phyloP scores from a whole-genome alignment of 2,888 invertebrate species.

The Hypena proboscidalis region DNA sequence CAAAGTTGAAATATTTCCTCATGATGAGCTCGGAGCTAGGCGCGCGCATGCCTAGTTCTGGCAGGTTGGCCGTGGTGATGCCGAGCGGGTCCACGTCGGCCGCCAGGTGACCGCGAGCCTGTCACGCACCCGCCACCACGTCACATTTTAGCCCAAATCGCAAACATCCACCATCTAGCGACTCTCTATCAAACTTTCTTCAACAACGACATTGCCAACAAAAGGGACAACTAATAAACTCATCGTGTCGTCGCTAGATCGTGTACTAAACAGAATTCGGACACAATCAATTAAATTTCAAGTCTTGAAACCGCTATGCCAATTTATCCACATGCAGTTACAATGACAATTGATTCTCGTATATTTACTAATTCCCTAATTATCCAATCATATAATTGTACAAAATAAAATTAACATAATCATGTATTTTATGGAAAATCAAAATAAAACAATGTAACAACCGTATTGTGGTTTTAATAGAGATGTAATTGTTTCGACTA shows the following conservation, averaged over 20 bases:
- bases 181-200: slow-evolving; percentile 19
- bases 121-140: slow-evolving; percentile 75
- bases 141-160: slow-evolving; percentile 64
- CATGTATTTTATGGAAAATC: slow-evolving; percentile 7
- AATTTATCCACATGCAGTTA: slow-evolving; percentile 56
- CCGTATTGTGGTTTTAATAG: slow-evolving; percentile 8
- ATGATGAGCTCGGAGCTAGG: slow-evolving; percentile 83
- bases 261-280: slow-evolving; percentile 50
- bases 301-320: slow-evolving; percentile 57
- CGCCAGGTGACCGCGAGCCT: slow-evolving; percentile 97
- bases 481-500: slow-evolving; percentile 5
- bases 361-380: slow-evolving; percentile 12
- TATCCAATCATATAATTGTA: slow-evolving; percentile 16
- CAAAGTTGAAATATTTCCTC: slow-evolving; percentile 85
- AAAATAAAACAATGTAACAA: slow-evolving; percentile 16
- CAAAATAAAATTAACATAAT: slow-evolving; percentile 5
- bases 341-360: slow-evolving; percentile 33
- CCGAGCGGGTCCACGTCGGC: slow-evolving; percentile 97
- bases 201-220: slow-evolving; percentile 7
- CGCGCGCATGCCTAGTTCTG: slow-evolving; percentile 80
- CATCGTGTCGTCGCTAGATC: slow-evolving; percentile 49
- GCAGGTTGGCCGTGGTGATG: slow-evolving; percentile 91
- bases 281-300: slow-evolving; percentile 34
- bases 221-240: slow-evolving; percentile 2
- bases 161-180: slow-evolving; percentile 53